These are phyloP conservation scores for Halcyon smyrnensis DNA, from an alignment of 2,797 vertebrate species.

Conservation along the genomic window DNA sequence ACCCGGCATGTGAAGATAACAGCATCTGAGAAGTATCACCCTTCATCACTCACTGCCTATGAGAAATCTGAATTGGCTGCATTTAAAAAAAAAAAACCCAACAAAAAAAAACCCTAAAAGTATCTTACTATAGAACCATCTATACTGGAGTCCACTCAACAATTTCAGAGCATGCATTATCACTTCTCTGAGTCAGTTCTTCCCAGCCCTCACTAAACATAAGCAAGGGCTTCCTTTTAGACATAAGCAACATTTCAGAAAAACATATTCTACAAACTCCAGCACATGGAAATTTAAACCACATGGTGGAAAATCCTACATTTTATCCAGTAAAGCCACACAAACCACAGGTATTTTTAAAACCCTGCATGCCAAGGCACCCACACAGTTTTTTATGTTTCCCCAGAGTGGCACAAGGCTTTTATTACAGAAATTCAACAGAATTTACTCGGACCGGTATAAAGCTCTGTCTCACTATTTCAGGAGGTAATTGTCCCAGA, in stretches of 20 bases:
- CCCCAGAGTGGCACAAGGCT: not conserved
- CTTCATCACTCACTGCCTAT: not conserved
- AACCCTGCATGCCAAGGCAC: not conserved
- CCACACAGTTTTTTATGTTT: not conserved
- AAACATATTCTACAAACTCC: conserved; percentile 45
- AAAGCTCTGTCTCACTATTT: not conserved
- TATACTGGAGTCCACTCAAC: not conserved
- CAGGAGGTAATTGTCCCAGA: not conserved
- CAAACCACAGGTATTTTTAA: conserved; percentile 50
- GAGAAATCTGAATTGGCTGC: not conserved
- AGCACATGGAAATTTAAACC: conserved; percentile 31
- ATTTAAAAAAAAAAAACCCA: not conserved
- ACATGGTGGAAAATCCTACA: conserved; percentile 27
- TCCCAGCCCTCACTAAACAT: not conserved
- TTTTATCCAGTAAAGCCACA: conserved; percentile 30
- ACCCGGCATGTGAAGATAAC: not conserved
- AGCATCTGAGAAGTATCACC: not conserved
- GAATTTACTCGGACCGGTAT: not conserved
- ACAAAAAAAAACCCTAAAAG: fast-evolving
- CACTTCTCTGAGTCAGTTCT: not conserved
- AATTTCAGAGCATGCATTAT: not conserved
- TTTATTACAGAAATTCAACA: not conserved
- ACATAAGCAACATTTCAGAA: conserved; percentile 23
- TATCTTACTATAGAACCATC: not conserved
- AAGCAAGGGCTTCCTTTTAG: not conserved